Conservation (phyloP, 2,797 vertebrate genomes). For the Platalea minor region DNA sequence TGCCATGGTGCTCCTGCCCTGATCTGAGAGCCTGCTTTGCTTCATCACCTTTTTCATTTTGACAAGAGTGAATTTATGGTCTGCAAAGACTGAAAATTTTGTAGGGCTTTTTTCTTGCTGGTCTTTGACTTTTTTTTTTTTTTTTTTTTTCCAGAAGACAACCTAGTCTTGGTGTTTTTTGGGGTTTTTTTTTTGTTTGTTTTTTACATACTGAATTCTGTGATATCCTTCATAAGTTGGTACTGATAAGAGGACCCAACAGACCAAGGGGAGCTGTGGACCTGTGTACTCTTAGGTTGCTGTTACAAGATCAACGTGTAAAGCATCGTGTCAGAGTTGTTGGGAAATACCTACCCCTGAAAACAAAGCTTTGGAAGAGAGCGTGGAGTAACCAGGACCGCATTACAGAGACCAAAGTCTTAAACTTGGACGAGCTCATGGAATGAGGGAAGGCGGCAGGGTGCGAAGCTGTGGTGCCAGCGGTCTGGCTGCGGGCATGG, state of each 20-base stretch:
- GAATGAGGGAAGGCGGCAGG: not conserved
- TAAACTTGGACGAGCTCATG: too few species aligned
- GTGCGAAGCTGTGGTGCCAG: accelerated
- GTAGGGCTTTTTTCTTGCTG: not conserved
- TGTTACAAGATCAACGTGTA: too few species aligned
- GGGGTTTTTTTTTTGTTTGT: too few species aligned
- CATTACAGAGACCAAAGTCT: not conserved
- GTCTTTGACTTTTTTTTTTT: not conserved
- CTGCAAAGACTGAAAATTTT: not conserved
- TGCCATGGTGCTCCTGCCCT: not conserved
- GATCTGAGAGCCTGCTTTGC: accelerated
- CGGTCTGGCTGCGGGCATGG: accelerated
- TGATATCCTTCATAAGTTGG: not conserved
- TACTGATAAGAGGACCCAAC: too few species aligned
- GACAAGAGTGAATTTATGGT: not conserved
- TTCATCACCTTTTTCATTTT: not conserved
- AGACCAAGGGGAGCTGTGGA: not conserved
- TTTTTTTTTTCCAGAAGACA: not conserved
- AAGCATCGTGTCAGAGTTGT: not conserved
- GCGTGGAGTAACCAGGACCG: accelerated
- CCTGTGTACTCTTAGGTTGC: too few species aligned
- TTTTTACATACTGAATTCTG: not conserved
- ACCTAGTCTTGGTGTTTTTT: not conserved
- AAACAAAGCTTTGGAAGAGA: not conserved
- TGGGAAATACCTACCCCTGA: not conserved